Base-by-base conservation (phyloP, 2,888 invertebrate species). In the Plagiodera versicolora region DNA sequence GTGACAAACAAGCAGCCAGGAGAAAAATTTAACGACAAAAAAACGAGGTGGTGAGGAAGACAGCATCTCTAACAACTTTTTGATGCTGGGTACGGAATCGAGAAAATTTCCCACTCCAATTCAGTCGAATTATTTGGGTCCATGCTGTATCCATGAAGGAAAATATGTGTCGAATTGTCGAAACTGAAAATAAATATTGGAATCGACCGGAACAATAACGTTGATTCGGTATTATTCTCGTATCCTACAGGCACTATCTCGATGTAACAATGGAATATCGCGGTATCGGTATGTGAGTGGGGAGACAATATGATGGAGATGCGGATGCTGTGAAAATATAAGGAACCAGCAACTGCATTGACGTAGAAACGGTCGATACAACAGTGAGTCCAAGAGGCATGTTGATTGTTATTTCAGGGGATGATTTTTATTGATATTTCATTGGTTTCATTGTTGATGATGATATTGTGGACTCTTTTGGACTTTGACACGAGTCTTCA, bases 201-300 rank as follows among this genome's bases (percentile, higher is more conserved):
- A 53, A 44, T 53, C 20, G 44, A 39, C 3, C 14, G 3, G 14
- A 44, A 53, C 9, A 44, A 44, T 53, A 44, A 44, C 45, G 28
- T 14, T 28, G 17, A 16, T 35, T 44, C 53, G 45, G 53, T 24
- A 53, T 53, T 28, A 53, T 53, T 53, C 35, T n/a, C 24, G 44
- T 53, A 53, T 45, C 53, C 45, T 44, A 14, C 2, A 6, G 53
- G 24, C 53, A 44, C 24, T 53, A 53, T 53, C 28, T 24, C 11
- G 24, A 19, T n/a, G 44, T 53, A 53, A 53, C 53, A 53, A 53
- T 53, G 44, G 53, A 44, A 16, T 44, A 24, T 24, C 3, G 24
- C 17, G 24, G 53, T 53, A 24, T 53, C 44, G 44, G 53, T 53
- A 53, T 53, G 53, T 53, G 53, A 44, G 44, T 53, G 44, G 35